A percentile compares a stretch with the other conserved stretches of the same genome.
Conservation (phyloP, 2,888 invertebrate species). For the Apamea sordens region DNA sequence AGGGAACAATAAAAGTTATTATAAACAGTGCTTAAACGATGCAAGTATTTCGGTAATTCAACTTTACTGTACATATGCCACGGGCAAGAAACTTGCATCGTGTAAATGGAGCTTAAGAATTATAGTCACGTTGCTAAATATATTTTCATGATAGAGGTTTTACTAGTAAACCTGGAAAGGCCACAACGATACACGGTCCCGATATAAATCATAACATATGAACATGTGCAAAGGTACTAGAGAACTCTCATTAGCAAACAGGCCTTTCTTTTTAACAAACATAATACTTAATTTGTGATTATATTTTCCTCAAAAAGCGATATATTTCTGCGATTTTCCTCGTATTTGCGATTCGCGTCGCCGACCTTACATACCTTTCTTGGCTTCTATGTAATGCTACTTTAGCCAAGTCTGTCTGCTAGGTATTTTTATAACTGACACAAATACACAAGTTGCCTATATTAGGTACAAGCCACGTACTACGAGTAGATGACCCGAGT, state of each 20-base stretch:
- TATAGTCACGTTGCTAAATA: neutral
- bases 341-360: neutral
- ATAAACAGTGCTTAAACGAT: neutral
- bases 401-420: constrained; percentile 18
- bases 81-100: neutral
- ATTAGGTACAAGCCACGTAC: neutral
- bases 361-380: constrained; percentile 33
- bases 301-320: constrained; percentile 24
- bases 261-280: constrained; percentile 16
- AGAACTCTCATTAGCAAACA: neutral
- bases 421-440: constrained; percentile 22
- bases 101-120: neutral
- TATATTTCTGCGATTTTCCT: constrained; percentile 39
- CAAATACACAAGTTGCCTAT: neutral
- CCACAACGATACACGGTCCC: neutral
- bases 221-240: neutral
- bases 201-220: neutral
- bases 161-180: neutral
- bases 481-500: neutral
- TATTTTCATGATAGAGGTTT: neutral
- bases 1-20: neutral
- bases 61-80: neutral
- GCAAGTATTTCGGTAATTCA: neutral
- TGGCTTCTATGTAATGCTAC: constrained; percentile 15
- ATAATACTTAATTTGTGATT: constrained; percentile 1